Base-by-base conservation (phyloP, 1,140 invertebrate genomes). In the Apocrypta bakeri region DNA sequence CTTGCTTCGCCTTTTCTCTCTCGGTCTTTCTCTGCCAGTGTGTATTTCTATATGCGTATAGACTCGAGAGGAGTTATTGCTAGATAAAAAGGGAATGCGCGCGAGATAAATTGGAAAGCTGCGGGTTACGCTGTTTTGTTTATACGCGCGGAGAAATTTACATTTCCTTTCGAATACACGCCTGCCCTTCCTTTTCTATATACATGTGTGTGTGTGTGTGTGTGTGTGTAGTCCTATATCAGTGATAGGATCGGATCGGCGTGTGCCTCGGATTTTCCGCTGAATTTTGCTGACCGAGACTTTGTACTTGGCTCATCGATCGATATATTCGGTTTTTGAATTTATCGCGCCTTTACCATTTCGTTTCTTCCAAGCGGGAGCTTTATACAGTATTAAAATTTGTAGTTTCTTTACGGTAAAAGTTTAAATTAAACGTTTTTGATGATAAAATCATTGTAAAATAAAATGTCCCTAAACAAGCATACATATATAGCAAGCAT, bases 31-130 rank as follows among this genome's bases (percentile, higher is more conserved):
- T n/a, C n/a, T n/a, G n/a, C n/a, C n/a, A n/a, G n/a, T n/a, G n/a
- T n/a, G n/a, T n/a, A n/a, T n/a, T n/a, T n/a, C n/a, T 25, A 25
- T 64, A 11, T 25, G 11, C 8, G 24, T 63, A n/a, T 64, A 24
- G 61, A 76, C 31, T 37, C 31, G n/a, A n/a, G n/a, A 24, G 9
- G 74, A 76, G 40, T 76, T 76, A 76, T 76, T 76, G 74, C 74
- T n/a, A 42, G 8, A 27, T 74, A 37, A 63, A n/a, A 76, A 76
- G 21, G 63, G 21, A 76, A 76, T 63, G 14, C 31, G 40, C 2
- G 42, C n/a, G 11, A 31, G 73, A 75, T 61, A 29, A 75, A 61
- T 75, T 75, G 73, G 1, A n/a, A 71, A 27, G 0, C 68, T 9
- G 25, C 21, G 3, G 68, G 3, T 6, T 71, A 9, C 48, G 48